A percentile compares a stretch with the other conserved stretches of the same genome.
These are phyloP conservation scores for Siniperca scherzeri DNA, from an alignment of 2,797 vertebrate genomes.

Conservation along the genomic window DNA sequence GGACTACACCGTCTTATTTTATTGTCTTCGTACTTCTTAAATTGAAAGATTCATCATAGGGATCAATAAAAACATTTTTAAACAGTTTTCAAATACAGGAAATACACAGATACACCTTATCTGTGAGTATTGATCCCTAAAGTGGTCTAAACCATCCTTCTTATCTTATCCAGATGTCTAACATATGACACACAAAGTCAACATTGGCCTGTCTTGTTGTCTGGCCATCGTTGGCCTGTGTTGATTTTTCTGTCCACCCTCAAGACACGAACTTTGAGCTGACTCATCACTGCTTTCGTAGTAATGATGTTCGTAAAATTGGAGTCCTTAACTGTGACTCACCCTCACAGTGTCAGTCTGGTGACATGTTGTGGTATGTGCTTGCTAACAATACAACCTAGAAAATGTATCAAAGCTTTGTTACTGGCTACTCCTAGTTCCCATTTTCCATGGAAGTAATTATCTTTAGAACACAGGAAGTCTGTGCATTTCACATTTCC, in stretches of 20 bases:
- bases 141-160: not conserved
- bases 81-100: not conserved
- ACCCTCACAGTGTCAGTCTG: conserved; percentile 11
- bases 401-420: not conserved
- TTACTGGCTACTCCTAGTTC: too few species aligned
- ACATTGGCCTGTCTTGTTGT: not conserved
- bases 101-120: not conserved
- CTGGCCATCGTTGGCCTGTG: conserved; percentile 2
- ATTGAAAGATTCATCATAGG: too few species aligned
- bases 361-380: not conserved
- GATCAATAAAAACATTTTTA: not conserved
- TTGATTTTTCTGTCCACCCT: not conserved
- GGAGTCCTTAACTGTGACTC: conserved; percentile 45
- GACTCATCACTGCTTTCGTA: conserved; percentile 17
- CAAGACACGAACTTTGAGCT: not conserved
- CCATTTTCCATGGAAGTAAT: not conserved
- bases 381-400: not conserved
- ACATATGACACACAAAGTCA: not conserved
- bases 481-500: not conserved
- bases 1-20: not conserved
- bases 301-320: not conserved
- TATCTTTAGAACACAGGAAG: not conserved
- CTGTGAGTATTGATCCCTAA: not conserved
- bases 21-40: not conserved
- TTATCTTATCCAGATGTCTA: not conserved